Evolutionary conservation across 2,113 vertebrate species (phyloP).

Genomic region (Larimichthys crocea): DNA sequence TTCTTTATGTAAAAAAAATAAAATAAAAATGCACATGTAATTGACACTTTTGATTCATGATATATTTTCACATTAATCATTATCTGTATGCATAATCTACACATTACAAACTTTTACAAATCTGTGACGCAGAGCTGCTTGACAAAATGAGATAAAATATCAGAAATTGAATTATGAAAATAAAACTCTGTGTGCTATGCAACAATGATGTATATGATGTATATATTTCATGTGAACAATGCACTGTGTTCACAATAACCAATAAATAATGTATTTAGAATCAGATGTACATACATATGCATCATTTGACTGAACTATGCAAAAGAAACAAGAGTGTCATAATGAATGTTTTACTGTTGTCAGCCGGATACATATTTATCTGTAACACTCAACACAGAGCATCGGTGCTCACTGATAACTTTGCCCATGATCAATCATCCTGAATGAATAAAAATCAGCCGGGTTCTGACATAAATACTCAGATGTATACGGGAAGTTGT

Average conservation of each 20-base stretch:
- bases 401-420: conserved; percentile 31
- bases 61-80: neutral
- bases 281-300: neutral
- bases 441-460: neutral
- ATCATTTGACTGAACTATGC: neutral
- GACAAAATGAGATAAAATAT: neutral
- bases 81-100: neutral
- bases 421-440: conserved; percentile 28
- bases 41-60: neutral
- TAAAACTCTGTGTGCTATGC: neutral
- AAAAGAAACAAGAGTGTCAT: neutral
- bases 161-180: neutral
- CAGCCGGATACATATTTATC: conserved; percentile 1
- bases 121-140: neutral
- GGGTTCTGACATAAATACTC: conserved; percentile 13
- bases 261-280: conserved; percentile 1
- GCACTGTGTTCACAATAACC: neutral
- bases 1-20: neutral
- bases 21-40: neutral
- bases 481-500: neutral
- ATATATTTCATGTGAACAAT: neutral
- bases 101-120: neutral
- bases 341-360: conserved; percentile 34
- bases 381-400: conserved; percentile 33
- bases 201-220: neutral